Percentiles rank a stretch among this genome's conserved stretches.
These are phyloP conservation scores for Brienomyrus longianalis DNA, from an alignment of 2,113 vertebrate species.

Conservation along the genomic window DNA sequence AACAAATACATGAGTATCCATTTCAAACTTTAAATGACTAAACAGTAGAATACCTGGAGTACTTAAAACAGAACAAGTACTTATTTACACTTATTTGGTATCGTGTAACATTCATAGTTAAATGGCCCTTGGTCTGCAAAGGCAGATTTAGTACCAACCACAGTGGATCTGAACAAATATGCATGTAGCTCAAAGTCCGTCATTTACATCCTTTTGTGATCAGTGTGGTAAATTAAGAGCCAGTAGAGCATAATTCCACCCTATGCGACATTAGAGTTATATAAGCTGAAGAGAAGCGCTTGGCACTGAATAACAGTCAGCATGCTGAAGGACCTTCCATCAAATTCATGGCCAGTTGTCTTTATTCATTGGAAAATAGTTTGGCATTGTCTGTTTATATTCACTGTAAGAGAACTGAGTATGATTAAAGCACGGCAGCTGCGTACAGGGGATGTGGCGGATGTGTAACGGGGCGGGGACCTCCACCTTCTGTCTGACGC, in stretches of 20 bases:
- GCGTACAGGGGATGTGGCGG: background rate
- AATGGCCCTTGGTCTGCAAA: background rate
- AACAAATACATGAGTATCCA: slow-evolving; percentile 3
- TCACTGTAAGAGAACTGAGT: background rate
- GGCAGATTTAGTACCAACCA: background rate
- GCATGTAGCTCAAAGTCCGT: background rate
- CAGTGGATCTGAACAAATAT: background rate
- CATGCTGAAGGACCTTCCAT: background rate
- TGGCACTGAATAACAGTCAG: background rate
- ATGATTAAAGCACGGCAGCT: background rate
- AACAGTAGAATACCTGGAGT: background rate
- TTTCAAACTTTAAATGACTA: background rate
- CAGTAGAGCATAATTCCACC: background rate
- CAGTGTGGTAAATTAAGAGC: background rate
- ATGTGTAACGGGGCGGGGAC: background rate
- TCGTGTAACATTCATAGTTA: background rate
- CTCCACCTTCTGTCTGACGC: background rate
- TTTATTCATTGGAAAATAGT: slow-evolving; percentile 16
- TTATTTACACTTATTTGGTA: background rate
- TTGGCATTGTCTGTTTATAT: slow-evolving; percentile 9
- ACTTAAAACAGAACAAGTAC: background rate
- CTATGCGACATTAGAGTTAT: background rate
- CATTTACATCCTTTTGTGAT: background rate
- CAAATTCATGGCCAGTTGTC: background rate
- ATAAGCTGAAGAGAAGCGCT: background rate